phyloP scores from a whole-genome alignment of 2,888 invertebrate genomes.

The Dusona sp. region DNA sequence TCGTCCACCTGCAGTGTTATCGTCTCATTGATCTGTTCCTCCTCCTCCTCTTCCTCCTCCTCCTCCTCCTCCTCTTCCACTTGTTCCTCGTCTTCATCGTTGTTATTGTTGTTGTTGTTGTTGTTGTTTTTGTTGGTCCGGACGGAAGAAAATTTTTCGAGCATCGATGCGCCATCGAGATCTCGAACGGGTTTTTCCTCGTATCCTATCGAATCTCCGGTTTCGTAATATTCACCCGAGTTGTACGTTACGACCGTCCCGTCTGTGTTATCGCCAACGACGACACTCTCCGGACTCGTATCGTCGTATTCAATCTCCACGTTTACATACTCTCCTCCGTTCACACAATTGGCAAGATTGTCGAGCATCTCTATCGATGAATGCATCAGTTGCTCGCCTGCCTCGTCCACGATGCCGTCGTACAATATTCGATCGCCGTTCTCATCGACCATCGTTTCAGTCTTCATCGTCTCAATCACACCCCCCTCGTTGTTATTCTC shows the following conservation, averaged over 20 bases:
- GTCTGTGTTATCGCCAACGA: neutral
- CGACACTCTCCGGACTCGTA: neutral
- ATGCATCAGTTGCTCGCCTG: conserved; percentile 24
- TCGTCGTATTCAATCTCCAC: conserved; percentile 28
- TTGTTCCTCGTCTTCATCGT: neutral
- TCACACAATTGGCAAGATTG: neutral
- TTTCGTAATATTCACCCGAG: neutral
- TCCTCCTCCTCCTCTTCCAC: neutral
- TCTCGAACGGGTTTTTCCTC: neutral
- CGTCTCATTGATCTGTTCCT: neutral
- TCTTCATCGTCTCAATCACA: conserved; percentile 51
- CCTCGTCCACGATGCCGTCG: conserved; percentile 49
- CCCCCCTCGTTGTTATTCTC: neutral
- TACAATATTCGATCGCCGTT: conserved; percentile 35
- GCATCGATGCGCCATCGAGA: neutral
- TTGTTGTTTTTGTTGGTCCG: conserved; percentile 3
- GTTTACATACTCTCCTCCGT: neutral
- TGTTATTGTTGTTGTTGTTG: conserved; percentile 33
- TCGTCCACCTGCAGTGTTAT: conserved; percentile 75
- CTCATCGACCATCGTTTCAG: conserved; percentile 23
- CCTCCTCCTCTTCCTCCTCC: neutral
- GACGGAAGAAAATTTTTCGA: neutral
- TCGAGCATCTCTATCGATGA: conserved; percentile 13
- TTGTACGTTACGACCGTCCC: conserved; percentile 33
- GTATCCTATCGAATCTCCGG: conserved; percentile 5